Evolutionary conservation across 2,888 invertebrate genomes (phyloP).

Genomic region (Dascillus cervinus): DNA sequence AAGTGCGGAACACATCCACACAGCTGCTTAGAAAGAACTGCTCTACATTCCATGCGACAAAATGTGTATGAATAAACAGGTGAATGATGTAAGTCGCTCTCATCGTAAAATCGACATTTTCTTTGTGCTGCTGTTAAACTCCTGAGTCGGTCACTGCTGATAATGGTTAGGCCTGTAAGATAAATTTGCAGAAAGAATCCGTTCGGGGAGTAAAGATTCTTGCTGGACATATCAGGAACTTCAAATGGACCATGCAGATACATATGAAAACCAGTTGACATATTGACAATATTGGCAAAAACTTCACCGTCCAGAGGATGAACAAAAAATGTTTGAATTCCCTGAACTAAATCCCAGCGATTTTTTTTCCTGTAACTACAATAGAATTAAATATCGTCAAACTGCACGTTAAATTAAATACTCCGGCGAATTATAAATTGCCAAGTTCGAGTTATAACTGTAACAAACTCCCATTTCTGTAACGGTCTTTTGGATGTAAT

Average conservation of each 20-base stretch:
- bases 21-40: slow-evolving; percentile 49
- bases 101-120: slow-evolving; percentile 59
- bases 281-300: slow-evolving; percentile 65
- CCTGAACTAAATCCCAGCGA: slow-evolving; percentile 47
- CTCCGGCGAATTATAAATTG: slow-evolving; percentile 51
- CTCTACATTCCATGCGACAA: slow-evolving; percentile 66
- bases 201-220: slow-evolving; percentile 29
- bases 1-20: slow-evolving; percentile 71
- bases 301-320: slow-evolving; percentile 69
- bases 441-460: slow-evolving; percentile 58
- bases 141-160: slow-evolving; percentile 33
- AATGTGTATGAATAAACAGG: slow-evolving; percentile 62
- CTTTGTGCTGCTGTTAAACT: slow-evolving; percentile 54
- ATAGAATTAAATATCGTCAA: slow-evolving; percentile 1
- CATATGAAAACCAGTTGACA: slow-evolving; percentile 58
- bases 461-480: slow-evolving; percentile 67
- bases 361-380: slow-evolving; percentile 52
- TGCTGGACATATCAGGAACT: slow-evolving; percentile 57
- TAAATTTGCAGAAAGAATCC: slow-evolving; percentile 35
- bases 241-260: slow-evolving; percentile 61
- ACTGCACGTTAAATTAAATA: slow-evolving; percentile 21
- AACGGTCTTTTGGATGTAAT: slow-evolving; percentile 48
- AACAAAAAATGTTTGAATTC: slow-evolving; percentile 48
- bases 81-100: slow-evolving; percentile 56
- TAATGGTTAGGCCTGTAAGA: slow-evolving; percentile 33